Evolutionary conservation across 2,888 invertebrate genomes (phyloP).

Genomic region (Lamproptera curius): DNA sequence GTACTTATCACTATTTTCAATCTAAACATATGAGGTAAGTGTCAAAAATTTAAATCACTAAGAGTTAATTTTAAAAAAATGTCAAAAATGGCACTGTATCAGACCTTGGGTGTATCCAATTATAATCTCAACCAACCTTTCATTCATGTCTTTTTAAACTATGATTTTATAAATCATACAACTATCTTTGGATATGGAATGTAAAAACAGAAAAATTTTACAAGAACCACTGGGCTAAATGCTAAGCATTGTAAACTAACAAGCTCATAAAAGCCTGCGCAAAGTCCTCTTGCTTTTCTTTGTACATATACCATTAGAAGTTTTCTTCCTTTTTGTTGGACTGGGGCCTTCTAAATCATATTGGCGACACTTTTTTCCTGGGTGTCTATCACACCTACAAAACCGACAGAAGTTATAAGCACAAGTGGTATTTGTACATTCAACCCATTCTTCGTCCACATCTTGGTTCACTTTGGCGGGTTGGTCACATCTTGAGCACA

Average conservation of each 20-base stretch:
- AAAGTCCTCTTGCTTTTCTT: constrained; percentile 66
- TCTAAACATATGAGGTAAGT: constrained; percentile 19
- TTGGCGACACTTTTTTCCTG: constrained; percentile 58
- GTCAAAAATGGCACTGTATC: constrained; percentile 38
- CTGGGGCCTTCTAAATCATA: constrained; percentile 68
- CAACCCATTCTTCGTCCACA: constrained; percentile 73
- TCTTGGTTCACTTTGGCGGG: constrained; percentile 64
- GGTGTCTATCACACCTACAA: constrained; percentile 63
- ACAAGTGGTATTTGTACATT: constrained; percentile 70
- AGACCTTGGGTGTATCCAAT: constrained; percentile 34
- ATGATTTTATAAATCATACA: constrained; percentile 32
- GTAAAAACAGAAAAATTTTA: constrained; percentile 39
- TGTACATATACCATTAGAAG: constrained; percentile 52
- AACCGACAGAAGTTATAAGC: constrained; percentile 72
- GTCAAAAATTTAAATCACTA: constrained; percentile 22
- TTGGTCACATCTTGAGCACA: constrained; percentile 60
- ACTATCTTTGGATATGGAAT: constrained; percentile 51
- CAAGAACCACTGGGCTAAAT: constrained; percentile 41
- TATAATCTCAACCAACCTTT: constrained; percentile 29
- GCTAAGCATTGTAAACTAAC: constrained; percentile 26
- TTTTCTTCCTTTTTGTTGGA: constrained; percentile 69
- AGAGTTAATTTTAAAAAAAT: constrained; percentile 11
- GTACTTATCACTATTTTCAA: constrained; percentile 13
- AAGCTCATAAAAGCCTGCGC: constrained; percentile 54
- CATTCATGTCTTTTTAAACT: constrained; percentile 27